Evolutionary conservation across 2,888 invertebrate species (phyloP).

Genomic region (Macrostomum cliftonense): DNA sequence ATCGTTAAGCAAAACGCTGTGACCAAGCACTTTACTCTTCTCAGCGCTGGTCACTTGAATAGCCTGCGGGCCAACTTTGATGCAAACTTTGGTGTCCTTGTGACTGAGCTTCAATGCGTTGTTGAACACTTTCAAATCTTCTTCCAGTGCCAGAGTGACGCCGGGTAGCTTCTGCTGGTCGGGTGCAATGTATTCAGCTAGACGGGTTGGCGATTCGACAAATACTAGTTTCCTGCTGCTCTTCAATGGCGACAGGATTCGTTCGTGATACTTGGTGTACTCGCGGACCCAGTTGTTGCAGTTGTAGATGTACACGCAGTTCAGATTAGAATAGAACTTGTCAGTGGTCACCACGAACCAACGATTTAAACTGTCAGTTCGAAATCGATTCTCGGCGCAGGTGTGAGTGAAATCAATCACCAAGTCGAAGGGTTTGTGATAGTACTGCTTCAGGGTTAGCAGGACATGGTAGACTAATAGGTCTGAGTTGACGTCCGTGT

Average conservation of each 20-base stretch:
- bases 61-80: conserved; percentile 65
- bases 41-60: conserved; percentile 88
- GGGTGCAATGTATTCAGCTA: conserved; percentile 68
- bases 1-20: conserved; percentile 77
- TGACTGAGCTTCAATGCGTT: conserved; percentile 84
- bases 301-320: conserved; percentile 69
- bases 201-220: conserved; percentile 65
- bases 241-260: conserved; percentile 67
- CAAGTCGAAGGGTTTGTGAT: conserved; percentile 81
- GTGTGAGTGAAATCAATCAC: conserved; percentile 96
- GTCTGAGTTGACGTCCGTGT: conserved; percentile 40
- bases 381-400: conserved; percentile 76
- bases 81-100: conserved; percentile 89
- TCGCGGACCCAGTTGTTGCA: conserved; percentile 94
- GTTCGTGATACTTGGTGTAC: conserved; percentile 86
- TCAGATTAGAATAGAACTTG: no score
- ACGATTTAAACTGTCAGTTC: no score
- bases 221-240: conserved; percentile 76
- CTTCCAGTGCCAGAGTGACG: conserved; percentile 76
- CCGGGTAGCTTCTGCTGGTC: conserved; percentile 89
- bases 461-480: conserved; percentile 85
- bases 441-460: conserved; percentile 77
- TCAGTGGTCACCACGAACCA: no score
- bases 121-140: conserved; percentile 63
- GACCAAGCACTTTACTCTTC: conserved; percentile 78